Evolutionary conservation across 2,113 vertebrate genomes (phyloP).

Genomic region (Taurulus bubalis): DNA sequence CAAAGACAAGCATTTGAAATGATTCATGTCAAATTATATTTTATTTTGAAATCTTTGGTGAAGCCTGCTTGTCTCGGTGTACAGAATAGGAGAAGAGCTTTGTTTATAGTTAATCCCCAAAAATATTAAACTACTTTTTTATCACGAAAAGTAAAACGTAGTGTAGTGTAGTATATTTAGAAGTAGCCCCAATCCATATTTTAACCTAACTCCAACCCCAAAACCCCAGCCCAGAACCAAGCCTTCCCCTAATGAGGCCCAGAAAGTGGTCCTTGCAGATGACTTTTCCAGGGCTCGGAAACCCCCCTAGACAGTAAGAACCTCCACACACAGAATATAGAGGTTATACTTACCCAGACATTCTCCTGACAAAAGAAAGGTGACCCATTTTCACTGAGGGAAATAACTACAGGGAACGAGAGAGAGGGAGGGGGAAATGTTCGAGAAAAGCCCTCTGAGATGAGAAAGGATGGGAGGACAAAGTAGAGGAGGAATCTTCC

Average conservation of each 20-base stretch:
- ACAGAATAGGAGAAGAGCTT: background rate
- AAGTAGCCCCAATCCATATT: constrained; percentile 4
- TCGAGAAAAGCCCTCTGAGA: constrained; percentile 72
- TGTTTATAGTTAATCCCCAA: background rate
- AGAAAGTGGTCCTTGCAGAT: constrained; percentile 63
- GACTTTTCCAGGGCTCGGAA: constrained; percentile 54
- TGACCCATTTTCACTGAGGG: constrained; percentile 81
- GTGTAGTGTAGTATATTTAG: constrained; percentile 2
- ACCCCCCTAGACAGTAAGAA: constrained; percentile 40
- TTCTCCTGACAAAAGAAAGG: constrained; percentile 71
- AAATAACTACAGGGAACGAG: constrained; percentile 60
- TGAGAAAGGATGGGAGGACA: constrained; percentile 46
- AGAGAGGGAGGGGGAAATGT: background rate
- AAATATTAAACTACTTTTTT: background rate
- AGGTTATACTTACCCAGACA: constrained; percentile 61
- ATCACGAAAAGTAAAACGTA: background rate
- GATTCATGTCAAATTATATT: background rate
- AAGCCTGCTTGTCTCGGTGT: background rate
- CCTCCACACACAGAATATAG: constrained; percentile 19
- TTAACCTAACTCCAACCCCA: constrained; percentile 4
- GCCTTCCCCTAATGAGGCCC: constrained; percentile 45
- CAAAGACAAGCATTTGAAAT: background rate
- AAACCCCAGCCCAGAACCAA: background rate
- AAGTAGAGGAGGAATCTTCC: constrained; percentile 1
- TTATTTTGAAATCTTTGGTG: background rate